Base-by-base conservation (phyloP, 2,113 vertebrate species). In the Cercopithecus mona region DNA sequence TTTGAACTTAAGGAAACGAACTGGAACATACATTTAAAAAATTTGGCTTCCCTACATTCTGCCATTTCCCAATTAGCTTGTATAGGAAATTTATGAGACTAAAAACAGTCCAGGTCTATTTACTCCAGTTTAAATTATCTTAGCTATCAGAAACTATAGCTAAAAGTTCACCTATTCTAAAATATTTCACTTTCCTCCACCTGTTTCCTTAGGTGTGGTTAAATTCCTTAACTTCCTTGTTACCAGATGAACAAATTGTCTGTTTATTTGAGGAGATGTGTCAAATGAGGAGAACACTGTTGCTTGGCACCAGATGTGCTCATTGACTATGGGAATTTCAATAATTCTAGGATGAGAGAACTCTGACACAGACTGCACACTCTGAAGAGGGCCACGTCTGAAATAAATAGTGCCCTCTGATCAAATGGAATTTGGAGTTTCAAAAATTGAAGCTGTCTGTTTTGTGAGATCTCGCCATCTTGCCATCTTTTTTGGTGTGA, bases 1-100 rank as follows among this genome's bases (percentile, higher is more conserved):
- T 52, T 70, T 84, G 55, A 92, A 92, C 35, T 88, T 72, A 80
- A 91, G 50, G n/a, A 89, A 93, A 90, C 72, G 79, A 66, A 93
- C 8, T 90, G 14, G 17, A 96, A 79, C 38, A 6, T 9, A 20
- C 20, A 10, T 80, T 87, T 89, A 8, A 55, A 88, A 86, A 76
- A 48, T 52, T 5, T 1, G 55, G 4, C 20, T 70, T 57, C 22
- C 22, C 30, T 87, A 9, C 3, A 0, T 79, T 52, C 52, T 64
- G 3, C 20, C 30, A 6, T 25, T 25, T 92, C 11, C n/a, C 68
- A 13, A 25, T 90, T 61, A 57, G 35, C 23, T 64, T n/a, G 23
- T 59, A 5, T 38, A 25, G 20, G 8, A 87, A 70, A 25, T 92
- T 59, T 35, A 8, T 61, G 79, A 80, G 8, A 78, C 48, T 84